Conservation (phyloP, 2,888 invertebrate species). For the Portevinia maculata region DNA sequence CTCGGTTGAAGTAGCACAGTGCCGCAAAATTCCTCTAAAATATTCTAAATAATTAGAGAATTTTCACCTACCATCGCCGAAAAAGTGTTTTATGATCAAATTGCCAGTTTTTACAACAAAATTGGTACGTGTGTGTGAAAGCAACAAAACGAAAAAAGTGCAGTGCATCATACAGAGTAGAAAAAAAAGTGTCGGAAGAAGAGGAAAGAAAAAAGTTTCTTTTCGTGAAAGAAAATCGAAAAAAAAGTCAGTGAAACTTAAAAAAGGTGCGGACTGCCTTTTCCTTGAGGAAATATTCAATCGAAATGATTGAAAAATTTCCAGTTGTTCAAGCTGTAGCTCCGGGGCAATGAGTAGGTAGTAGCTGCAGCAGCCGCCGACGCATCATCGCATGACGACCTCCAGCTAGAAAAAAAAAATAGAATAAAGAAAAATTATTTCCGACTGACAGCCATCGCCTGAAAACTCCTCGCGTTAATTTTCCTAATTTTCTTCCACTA, state of each 20-base stretch:
- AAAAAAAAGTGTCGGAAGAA: slow-evolving; percentile 58
- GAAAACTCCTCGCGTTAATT: slow-evolving; percentile 44
- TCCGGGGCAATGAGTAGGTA: slow-evolving; percentile 62
- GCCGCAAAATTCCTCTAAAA: slow-evolving; percentile 65
- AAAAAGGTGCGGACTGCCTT: slow-evolving; percentile 36
- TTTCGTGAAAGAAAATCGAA: slow-evolving; percentile 45
- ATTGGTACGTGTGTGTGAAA: slow-evolving; percentile 27
- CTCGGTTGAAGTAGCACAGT: slow-evolving; percentile 63
- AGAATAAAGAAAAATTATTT: slow-evolving; percentile 35
- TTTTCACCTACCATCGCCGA: slow-evolving; percentile 11
- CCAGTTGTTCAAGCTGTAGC: slow-evolving; percentile 28
- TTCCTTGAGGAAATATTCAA: slow-evolving; percentile 45
- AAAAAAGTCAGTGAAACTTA: slow-evolving; percentile 46
- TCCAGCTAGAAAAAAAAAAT: slow-evolving; percentile 53
- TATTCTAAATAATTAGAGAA: slow-evolving; percentile 32
- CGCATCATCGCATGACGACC: slow-evolving; percentile 69
- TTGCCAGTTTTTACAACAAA: slow-evolving; percentile 21
- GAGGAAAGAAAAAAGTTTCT: slow-evolving; percentile 40
- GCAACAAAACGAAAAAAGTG: slow-evolving; percentile 49
- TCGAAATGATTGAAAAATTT: slow-evolving; percentile 50
- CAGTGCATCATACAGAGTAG: slow-evolving; percentile 49
- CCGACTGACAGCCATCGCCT: slow-evolving; percentile 53
- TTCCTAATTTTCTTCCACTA: slow-evolving; percentile 31
- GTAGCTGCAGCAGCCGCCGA: slow-evolving; percentile 74
- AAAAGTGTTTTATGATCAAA: slow-evolving; percentile 37